phyloP scores from a whole-genome alignment of 2,113 vertebrate species.

The Sylvilagus bachmani region DNA sequence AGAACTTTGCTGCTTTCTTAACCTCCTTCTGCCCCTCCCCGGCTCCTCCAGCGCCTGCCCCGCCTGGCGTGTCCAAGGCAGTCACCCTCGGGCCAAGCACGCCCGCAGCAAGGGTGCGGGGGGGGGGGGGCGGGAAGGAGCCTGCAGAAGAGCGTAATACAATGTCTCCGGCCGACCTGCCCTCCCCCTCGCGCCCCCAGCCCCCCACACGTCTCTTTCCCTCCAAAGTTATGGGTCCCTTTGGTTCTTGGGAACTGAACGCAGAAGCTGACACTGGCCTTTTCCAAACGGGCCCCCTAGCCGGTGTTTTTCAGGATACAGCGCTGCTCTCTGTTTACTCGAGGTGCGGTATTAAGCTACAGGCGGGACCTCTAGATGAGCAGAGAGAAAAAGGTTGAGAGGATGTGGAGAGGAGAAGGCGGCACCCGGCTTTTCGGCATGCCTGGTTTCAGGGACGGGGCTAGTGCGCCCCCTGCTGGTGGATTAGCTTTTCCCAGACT shows the following conservation, averaged over 20 bases:
- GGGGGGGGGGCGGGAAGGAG: conserved; percentile 47
- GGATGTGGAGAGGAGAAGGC: neutral
- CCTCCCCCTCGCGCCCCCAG: neutral
- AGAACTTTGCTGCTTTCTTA: conserved; percentile 52
- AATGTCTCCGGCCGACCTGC: neutral
- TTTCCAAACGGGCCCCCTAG: conserved; percentile 39
- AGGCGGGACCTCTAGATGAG: conserved; percentile 45
- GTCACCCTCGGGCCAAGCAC: neutral
- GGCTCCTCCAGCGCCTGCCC: neutral
- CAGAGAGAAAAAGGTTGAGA: conserved; percentile 37
- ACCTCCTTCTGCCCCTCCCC: neutral
- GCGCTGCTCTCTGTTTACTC: conserved; percentile 48
- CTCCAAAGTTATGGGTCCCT: conserved; percentile 22
- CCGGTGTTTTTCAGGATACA: conserved; percentile 59
- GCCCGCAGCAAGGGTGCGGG: neutral
- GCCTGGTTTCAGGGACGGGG: conserved; percentile 77
- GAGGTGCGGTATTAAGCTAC: conserved; percentile 61
- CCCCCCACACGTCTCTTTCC: neutral
- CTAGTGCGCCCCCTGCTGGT: conserved; percentile 87
- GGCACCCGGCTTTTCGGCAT: conserved; percentile 69
- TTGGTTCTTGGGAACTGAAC: neutral
- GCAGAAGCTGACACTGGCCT: neutral
- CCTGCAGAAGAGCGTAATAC: conserved; percentile 52
- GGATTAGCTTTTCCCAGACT: conserved; percentile 3
- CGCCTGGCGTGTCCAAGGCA: neutral